Evolutionary conservation across 2,113 vertebrate genomes (phyloP).

Genomic region (Centrocercus urophasianus): DNA sequence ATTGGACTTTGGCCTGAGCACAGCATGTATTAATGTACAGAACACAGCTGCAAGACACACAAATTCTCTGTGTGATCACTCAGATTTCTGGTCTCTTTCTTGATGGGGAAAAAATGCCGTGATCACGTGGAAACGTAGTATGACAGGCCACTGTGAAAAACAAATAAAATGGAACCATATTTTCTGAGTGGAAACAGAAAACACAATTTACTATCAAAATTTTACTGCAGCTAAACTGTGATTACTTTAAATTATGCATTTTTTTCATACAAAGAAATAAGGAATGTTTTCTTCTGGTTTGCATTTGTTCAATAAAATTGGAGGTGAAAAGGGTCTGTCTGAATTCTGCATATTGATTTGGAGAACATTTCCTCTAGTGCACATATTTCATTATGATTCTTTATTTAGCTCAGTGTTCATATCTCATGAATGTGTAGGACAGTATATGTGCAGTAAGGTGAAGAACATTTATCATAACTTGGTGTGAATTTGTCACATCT

Average conservation of each 20-base stretch:
- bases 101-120: slow-evolving; percentile 50
- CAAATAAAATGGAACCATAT: slow-evolving; percentile 50
- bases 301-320: neutral
- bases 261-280: neutral
- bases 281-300: neutral
- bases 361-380: neutral
- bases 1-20: neutral
- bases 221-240: neutral
- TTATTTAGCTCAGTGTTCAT: neutral
- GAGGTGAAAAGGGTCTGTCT: neutral
- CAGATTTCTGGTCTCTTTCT: slow-evolving; percentile 50
- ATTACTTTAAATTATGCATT: neutral
- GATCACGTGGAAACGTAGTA: slow-evolving; percentile 48
- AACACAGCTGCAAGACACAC: slow-evolving; percentile 56
- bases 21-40: neutral
- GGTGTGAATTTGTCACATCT: slow-evolving; percentile 13
- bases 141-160: slow-evolving; percentile 62
- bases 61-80: slow-evolving; percentile 25
- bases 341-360: neutral
- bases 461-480: neutral
- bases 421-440: neutral
- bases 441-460: neutral
- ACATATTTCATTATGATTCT: neutral
- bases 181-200: slow-evolving; percentile 48
- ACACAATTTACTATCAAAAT: neutral